Evolutionary conservation across 1,140 invertebrate species (phyloP), one percentile per base, ranked within the genome.

Genomic region (Amyelois transitella): DNA sequence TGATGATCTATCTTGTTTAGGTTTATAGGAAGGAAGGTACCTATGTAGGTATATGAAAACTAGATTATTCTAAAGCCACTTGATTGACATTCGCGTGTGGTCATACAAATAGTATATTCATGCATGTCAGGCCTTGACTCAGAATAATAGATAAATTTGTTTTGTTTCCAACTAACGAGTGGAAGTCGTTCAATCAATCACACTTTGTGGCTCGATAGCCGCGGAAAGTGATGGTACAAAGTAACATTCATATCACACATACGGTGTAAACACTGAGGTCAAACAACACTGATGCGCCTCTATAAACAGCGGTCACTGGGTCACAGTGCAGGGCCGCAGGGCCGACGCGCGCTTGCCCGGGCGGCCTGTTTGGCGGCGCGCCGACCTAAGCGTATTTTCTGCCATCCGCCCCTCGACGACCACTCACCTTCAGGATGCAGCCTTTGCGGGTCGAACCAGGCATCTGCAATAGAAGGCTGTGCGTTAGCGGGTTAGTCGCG

Each of bases 391-490:
- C 62, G 64, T 72, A 70, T 72, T 66, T n/a, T 75, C 69, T 67
- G 69, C 69, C 65, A 63, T 43, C 62, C 61, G 55, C 55, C 53
- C n/a, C 51, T 18, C 55, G 51, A 22, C 55, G 60, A 67, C 57
- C 73, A 90, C 94, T 94, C 93, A 96, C 95, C 94, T 94, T 92
- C 92, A 68, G 95, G 95, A 90, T 96, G 94, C 84, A 96, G 92
- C 89, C 94, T 93, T 88, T 94, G 93, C 72, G 94, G 94, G 83
- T 95, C 94, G 91, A 96, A 96, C 95, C 95, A 96, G 90, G 94
- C 93, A 92, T 95, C 95, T 96, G 94, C 74, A 94, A 94, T 91
- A 89, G 91, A 91, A 87, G 80, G 77, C 79, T 70, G 81, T 73
- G 75, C 65, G 81, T 88, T 85, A 83, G 81, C 80, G 79, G 77